phyloP scores from a whole-genome alignment of 1,140 invertebrate species.

The Leguminivora glycinivorella region DNA sequence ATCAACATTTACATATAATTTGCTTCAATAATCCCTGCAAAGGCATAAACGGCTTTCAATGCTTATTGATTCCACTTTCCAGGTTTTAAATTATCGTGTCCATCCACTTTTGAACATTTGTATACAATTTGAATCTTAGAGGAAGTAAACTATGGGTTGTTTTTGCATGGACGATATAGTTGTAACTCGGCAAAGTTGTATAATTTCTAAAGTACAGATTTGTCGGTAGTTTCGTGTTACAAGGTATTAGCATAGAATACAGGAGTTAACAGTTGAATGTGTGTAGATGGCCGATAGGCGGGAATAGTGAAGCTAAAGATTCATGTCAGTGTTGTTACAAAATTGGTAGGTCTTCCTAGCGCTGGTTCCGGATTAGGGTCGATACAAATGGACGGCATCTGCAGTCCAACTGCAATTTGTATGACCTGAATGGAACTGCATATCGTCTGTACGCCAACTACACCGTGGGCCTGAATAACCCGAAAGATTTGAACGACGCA shows the following conservation, averaged over 20 bases:
- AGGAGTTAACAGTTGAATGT: neutral
- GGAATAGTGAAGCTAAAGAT: neutral
- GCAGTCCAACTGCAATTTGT: too few species aligned
- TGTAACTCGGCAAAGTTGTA: neutral
- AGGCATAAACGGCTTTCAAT: conserved; percentile 16
- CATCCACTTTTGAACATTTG: neutral
- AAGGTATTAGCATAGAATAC: conserved; percentile 12
- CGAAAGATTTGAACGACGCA: too few species aligned
- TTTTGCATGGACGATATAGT: neutral
- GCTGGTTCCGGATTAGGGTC: neutral
- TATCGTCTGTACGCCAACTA: too few species aligned
- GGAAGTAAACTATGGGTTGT: neutral
- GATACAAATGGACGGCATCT: neutral
- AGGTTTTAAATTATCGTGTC: neutral
- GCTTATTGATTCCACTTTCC: neutral
- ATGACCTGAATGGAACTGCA: too few species aligned
- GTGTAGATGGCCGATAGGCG: conserved; percentile 9
- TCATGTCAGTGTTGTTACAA: neutral
- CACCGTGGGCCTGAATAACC: too few species aligned
- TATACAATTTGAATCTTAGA: neutral
- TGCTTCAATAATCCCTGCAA: neutral
- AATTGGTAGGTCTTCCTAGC: neutral
- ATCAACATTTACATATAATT: conserved; percentile 11
- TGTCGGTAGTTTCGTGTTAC: conserved; percentile 6
- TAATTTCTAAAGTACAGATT: neutral